Conservation (phyloP, 2,888 invertebrate genomes). For the Pseudeuparius sepicola region DNA sequence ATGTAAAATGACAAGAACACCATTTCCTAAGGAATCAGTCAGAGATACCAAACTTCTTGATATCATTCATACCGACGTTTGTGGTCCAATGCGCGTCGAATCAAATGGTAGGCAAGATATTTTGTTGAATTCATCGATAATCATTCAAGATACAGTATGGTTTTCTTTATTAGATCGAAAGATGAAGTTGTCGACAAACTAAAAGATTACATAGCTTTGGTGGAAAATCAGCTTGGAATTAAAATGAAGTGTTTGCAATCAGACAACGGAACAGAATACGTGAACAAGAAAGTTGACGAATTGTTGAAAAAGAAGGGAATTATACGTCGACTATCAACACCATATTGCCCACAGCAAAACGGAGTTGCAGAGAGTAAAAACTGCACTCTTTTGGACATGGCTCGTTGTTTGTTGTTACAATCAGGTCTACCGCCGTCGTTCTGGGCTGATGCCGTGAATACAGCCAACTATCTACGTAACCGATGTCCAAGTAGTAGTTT, state of each 20-base stretch:
- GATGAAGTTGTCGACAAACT: conserved; percentile 4
- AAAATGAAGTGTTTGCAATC: not conserved
- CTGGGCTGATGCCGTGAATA: conserved; percentile 32
- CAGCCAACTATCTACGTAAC: conserved; percentile 30
- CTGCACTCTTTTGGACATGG: conserved; percentile 15
- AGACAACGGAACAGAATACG: conserved; percentile 2
- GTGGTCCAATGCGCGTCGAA: conserved; percentile 2
- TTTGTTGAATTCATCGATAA: conserved; percentile 6
- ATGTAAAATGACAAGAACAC: conserved; percentile 9
- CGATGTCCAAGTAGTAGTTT: conserved; percentile 23
- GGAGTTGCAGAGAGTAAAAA: conserved; percentile 15
- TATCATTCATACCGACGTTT: conserved; percentile 3
- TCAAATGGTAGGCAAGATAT: conserved; percentile 5
- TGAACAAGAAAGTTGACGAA: not conserved
- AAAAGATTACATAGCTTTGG: conserved; percentile 4
- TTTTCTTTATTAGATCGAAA: conserved; percentile 6
- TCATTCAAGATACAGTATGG: not conserved
- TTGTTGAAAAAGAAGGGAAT: conserved; percentile 8
- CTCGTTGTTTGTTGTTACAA: conserved; percentile 26
- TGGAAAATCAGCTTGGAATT: conserved; percentile 1
- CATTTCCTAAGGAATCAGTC: conserved; percentile 5
- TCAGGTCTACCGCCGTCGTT: conserved; percentile 23
- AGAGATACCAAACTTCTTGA: conserved; percentile 1
- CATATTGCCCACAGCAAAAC: conserved; percentile 4
- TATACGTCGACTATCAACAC: conserved; percentile 5